Conservation (phyloP, 1,140 invertebrate genomes). For the Neuroterus valhalla region DNA sequence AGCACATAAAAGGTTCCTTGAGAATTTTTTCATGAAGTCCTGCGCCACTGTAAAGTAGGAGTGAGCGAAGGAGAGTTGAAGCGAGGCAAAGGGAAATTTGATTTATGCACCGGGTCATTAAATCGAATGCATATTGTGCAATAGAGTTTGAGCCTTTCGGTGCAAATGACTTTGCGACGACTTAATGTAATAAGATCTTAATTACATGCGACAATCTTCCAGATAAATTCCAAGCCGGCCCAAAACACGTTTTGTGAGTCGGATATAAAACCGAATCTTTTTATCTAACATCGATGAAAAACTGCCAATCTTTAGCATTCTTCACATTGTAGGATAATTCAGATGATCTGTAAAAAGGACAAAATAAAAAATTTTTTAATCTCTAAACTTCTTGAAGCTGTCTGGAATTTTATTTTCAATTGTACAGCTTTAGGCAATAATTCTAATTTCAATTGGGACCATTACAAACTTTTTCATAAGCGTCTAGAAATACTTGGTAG, state of each 20-base stretch:
- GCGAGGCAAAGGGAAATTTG: slow-evolving; percentile 36
- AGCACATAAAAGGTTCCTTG: background rate
- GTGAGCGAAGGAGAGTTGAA: background rate
- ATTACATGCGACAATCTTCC: background rate
- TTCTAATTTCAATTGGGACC: too few relatives aligned
- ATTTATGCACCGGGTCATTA: slow-evolving; percentile 29
- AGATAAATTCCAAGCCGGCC: background rate
- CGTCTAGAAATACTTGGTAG: too few relatives aligned
- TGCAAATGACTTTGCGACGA: slow-evolving; percentile 2
- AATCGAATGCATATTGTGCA: slow-evolving; percentile 14
- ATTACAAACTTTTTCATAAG: too few relatives aligned
- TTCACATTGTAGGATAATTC: background rate
- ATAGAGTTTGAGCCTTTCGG: background rate
- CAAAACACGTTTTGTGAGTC: slow-evolving; percentile 12
- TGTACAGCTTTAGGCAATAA: too few relatives aligned
- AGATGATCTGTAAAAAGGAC: background rate
- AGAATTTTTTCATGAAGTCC: background rate
- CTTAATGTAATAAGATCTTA: slow-evolving; percentile 18
- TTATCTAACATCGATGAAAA: slow-evolving; percentile 5
- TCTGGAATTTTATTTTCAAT: too few relatives aligned
- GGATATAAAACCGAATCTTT: background rate
- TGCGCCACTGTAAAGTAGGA: background rate
- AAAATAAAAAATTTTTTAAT: background rate
- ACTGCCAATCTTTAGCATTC: background rate
- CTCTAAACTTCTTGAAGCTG: too few relatives aligned